These are phyloP conservation scores for Lethenteron camtschaticum DNA, from an alignment of 2,113 vertebrate species.

Conservation along the genomic window DNA sequence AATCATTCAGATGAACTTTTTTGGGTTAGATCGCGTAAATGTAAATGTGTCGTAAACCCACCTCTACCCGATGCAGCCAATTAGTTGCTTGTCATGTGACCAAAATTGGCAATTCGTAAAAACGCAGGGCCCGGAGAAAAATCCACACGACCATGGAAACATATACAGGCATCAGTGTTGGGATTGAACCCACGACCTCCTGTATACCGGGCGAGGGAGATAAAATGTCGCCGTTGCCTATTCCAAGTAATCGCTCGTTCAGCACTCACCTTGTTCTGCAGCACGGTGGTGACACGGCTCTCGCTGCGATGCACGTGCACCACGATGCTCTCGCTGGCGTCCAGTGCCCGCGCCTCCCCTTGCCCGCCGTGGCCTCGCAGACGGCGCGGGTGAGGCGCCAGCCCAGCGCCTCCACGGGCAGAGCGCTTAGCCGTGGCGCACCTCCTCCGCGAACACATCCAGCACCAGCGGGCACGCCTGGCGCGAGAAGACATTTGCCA, in stretches of 20 bases:
- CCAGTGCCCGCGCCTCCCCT: constrained; percentile 32
- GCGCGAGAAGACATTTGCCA: neutral
- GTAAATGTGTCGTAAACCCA: too few species aligned
- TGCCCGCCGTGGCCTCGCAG: constrained; percentile 33
- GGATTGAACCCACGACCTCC: too few species aligned
- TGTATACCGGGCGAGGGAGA: too few species aligned
- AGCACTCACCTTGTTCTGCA: constrained; percentile 51
- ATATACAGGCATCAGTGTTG: constrained; percentile 8
- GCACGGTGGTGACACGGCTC: constrained; percentile 43
- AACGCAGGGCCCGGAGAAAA: neutral
- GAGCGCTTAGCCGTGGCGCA: constrained; percentile 31
- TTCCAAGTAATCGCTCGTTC: too few species aligned
- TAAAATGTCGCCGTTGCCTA: too few species aligned
- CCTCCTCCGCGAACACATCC: constrained; percentile 33
- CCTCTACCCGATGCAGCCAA: too few species aligned
- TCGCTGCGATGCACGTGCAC: constrained; percentile 34
- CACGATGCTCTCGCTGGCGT: constrained; percentile 32
- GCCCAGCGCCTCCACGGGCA: constrained; percentile 29
- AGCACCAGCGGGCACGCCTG: constrained; percentile 72
- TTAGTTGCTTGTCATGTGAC: too few species aligned
- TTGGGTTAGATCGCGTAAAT: too few species aligned
- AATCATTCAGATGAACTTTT: too few species aligned
- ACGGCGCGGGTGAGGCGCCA: constrained; percentile 41
- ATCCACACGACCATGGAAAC: neutral
- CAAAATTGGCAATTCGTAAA: neutral